phyloP scores from a whole-genome alignment of 2,888 invertebrate genomes.

The Caenorhabditis drosophilae region DNA sequence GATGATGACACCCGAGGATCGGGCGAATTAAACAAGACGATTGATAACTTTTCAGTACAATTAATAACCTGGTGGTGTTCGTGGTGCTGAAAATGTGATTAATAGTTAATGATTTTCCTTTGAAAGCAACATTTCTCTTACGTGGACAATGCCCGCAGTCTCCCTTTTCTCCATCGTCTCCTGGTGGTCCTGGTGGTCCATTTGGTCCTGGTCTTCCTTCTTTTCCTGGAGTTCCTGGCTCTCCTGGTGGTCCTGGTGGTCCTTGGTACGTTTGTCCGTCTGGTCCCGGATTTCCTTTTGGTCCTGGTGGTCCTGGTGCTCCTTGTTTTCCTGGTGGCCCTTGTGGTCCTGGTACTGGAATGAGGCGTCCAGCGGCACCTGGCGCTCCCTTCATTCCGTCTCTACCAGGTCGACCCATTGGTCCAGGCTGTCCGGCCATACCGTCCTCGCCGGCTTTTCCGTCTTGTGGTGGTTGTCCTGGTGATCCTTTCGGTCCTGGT shows the following conservation, averaged over 20 bases:
- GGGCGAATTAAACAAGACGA: conserved; percentile 31
- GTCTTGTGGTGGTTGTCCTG: conserved; percentile 59
- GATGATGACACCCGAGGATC: conserved; percentile 29
- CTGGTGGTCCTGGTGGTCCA: conserved; percentile 55
- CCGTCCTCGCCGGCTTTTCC: conserved; percentile 57
- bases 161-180: conserved; percentile 60
- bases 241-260: conserved; percentile 60
- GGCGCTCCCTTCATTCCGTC: conserved; percentile 63
- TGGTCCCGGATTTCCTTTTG: conserved; percentile 59
- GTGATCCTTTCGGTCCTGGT: conserved; percentile 66
- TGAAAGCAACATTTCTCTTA: conserved; percentile 5
- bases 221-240: conserved; percentile 55
- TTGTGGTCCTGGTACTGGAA: conserved; percentile 60
- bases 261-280: conserved; percentile 61
- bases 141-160: conserved; percentile 57
- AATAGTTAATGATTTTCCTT: background rate
- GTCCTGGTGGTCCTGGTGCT: conserved; percentile 58
- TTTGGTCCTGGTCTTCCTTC: conserved; percentile 57
- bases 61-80: conserved; percentile 61
- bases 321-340: conserved; percentile 59
- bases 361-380: conserved; percentile 57
- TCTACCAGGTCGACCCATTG: conserved; percentile 57
- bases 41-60: too few species aligned
- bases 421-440: conserved; percentile 60
- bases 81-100: conserved; percentile 46